Base-by-base conservation (phyloP, 2,797 vertebrate genomes). In the Spondyliosoma cantharus region DNA sequence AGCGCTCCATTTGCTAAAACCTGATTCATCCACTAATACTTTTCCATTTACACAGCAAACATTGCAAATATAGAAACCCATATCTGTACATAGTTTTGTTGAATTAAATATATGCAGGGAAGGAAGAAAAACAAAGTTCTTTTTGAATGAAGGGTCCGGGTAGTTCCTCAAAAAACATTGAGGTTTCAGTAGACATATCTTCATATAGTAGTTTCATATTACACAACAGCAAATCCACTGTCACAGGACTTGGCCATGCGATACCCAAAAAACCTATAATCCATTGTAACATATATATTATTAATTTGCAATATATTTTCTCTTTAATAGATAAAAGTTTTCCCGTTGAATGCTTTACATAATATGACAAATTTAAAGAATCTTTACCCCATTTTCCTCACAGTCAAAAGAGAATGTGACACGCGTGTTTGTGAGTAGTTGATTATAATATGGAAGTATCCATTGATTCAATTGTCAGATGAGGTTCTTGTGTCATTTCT, bases 61-160 rank as follows among this genome's bases (percentile, higher is more conserved):
- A 91, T 96, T 96, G 97, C 95, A 97, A 97, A 97, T 98, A 97
- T 98, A 98, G 95, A 99, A 98, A 96, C 96, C 93, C 96, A 95
- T 96, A 96, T 97, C 96, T 98, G 96, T 97, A 98, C 97, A 97
- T 93, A 91, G 87, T 89, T 91, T 93, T 84, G 80, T 89, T 91
- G 76, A 94, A 91, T 90, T 53, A 94, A 95, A 96, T 95, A 94
- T 95, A 95, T 91, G 91, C 91, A 90, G 91, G 84, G 83, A 85
- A 93, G 91, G 80, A 88, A 81, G 76, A 84, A 94, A 94, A 94
- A 67, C 57, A 90, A 82, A 71, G 86, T 94, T 90, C 78, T 82
- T 80, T 89, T 88, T 76, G 63, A 91, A 90, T 91, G 70, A 86
- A 88, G 82, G 89, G 80, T 92, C 89, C 90, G 86, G 85, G 91